These are phyloP conservation scores for Goniozus legneri DNA, from an alignment of 1,140 invertebrate species.

Conservation along the genomic window DNA sequence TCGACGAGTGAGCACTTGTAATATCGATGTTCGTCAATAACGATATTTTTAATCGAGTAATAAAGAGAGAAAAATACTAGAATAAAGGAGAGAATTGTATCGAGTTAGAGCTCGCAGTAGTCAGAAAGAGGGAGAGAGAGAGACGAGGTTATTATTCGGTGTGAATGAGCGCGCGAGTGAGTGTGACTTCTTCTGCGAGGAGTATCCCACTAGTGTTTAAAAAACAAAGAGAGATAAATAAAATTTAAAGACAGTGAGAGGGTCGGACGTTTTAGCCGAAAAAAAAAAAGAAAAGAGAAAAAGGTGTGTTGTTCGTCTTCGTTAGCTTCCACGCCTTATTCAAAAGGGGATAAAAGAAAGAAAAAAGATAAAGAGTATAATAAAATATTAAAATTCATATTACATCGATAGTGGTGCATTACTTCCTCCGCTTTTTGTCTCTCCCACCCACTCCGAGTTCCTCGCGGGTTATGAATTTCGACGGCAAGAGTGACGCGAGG, in stretches of 20 bases:
- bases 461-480: too few relatives aligned
- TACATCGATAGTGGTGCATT: too few relatives aligned
- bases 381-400: conserved; percentile 24
- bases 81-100: background rate
- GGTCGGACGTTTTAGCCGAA: conserved; percentile 23
- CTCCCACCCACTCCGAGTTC: too few relatives aligned
- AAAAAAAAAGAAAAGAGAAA: too few relatives aligned
- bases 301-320: conserved; percentile 29
- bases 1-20: too few relatives aligned
- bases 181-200: background rate
- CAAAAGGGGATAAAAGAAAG: conserved; percentile 17
- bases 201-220: background rate
- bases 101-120: background rate
- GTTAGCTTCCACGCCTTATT: conserved; percentile 28
- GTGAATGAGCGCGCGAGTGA: background rate
- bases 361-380: too few relatives aligned
- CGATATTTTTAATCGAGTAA: conserved; percentile 23
- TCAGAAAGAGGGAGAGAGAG: background rate
- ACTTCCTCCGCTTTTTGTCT: too few relatives aligned
- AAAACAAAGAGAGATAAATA: background rate
- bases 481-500: too few relatives aligned
- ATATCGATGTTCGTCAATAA: conserved; percentile 23
- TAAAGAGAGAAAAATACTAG: background rate
- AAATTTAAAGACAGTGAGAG: conserved; percentile 3
- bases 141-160: background rate